Evolutionary conservation across 2,888 invertebrate species (phyloP), one percentile per base, ranked within the genome.

Genomic region (Cheilosia grossa): DNA sequence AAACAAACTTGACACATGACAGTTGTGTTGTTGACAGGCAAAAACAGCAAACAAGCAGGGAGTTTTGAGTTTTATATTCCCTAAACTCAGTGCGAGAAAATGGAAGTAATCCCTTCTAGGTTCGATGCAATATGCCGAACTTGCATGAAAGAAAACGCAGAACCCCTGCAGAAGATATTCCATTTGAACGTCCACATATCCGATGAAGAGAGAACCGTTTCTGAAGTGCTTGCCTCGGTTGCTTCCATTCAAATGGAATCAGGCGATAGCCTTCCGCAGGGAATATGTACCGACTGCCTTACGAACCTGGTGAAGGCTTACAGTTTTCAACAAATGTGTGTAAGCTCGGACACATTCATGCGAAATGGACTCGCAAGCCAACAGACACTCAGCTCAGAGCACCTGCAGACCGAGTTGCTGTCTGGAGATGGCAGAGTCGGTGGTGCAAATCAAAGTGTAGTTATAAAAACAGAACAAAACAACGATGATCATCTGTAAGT

Each of bases 181-280:
- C 93, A 51, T 92, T 56, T 59, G 4, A 63, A 69, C 1, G 40
- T 74, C 13, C 4, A 27, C 5, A 56, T 58, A 24, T 4, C 2
- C 5, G 10, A 59, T 3, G 33, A 51, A n/a, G 3, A 44, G 4
- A 37, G 44, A 2, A 10, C 10, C 2, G 37, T 53, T 37, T 61
- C 49, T 7, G 63, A 82, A 27, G 42, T 58, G 2, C 61, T 82
- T 2, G 21, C 53, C 10, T 10, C 74, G 2, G 49, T 79, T 24
- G 64, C 64, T 19, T 58, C n/a, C 4, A 37, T 83, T 10, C n/a
- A 53, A 47, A 30, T 83, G 0, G 21, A 90, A 17, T 82, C 90
- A 19, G 93, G 93, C 49, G 95, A 95, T 91, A 93, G 93, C 47
- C 89, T 95, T 70, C 94, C 95, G 0, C 93, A 94, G 88, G 92